Evolutionary conservation across 1,140 invertebrate genomes (phyloP), one percentile per base, ranked within the genome.

Genomic region (Aculops lycopersici): DNA sequence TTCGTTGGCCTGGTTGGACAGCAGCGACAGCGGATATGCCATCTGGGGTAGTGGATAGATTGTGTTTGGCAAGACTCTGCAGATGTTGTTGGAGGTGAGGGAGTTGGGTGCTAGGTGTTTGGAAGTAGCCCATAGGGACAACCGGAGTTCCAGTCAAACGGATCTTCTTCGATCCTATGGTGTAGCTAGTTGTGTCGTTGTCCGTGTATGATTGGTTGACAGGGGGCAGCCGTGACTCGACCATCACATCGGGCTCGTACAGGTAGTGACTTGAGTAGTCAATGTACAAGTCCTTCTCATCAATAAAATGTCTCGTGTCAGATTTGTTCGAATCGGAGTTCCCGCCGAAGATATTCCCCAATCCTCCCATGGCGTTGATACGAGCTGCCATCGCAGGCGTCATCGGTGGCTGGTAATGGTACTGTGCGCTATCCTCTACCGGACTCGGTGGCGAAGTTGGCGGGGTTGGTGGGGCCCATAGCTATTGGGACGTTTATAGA

Each of bases 401-500:
- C 24, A 31, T 31, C n/a, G 8, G 8, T n/a, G 24, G n/a, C 24
- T 8, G 8, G n/a, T 31, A 8, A 31, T n/a, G 8, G 24, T n/a
- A 31, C 8, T 8, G n/a, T 8, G 24, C 77, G 37, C 37, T 12
- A 15, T 38, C 15, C 5, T 17, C 15, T 5, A 17, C 16, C 5
- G 37, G 16, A 17, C 37, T 38, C 37, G 16, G 16, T 8, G 37
- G 37, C 5, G 16, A 8, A 8, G 16, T 17, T 3, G 83, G 81
- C 44, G 83, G 81, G 13, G 81, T 88, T 42, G 81, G 83, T 43
- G 83, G 84, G 48, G 74, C 73, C 80, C 83, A 92, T 64, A 88
- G 70, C 83, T 88, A 57, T 46, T 51, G 50, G 41, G 21, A 5
- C 35, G n/a, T n/a, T 13, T 42, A 4, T 18, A 42, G 5, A 37